Conservation (phyloP, 2,113 vertebrate genomes). For the Mus spicilegus region DNA sequence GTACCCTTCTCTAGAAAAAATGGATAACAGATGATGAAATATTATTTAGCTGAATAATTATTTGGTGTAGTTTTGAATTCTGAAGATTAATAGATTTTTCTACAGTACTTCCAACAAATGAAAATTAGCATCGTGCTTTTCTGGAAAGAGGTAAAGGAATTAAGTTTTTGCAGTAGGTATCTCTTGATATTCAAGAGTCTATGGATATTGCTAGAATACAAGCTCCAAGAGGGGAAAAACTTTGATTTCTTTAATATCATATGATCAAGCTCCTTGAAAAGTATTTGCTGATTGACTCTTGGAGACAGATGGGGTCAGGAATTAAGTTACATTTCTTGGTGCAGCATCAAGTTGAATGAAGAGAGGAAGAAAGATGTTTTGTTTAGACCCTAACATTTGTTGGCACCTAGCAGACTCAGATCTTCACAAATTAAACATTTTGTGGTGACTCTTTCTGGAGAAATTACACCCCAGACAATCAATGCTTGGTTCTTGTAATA, state of each 20-base stretch:
- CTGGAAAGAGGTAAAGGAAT: not conserved
- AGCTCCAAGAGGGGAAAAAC: not conserved
- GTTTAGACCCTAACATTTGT: not conserved
- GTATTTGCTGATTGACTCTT: not conserved
- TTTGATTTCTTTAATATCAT: not conserved
- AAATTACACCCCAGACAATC: not conserved
- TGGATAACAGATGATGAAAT: constrained; percentile 29
- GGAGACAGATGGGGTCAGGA: not conserved
- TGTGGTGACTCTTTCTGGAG: constrained; percentile 1
- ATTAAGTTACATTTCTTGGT: constrained; percentile 10
- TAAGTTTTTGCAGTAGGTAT: not conserved
- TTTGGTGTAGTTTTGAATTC: not conserved
- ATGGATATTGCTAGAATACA: not conserved
- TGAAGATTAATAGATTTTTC: not conserved
- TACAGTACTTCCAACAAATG: constrained; percentile 12
- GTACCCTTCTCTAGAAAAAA: constrained; percentile 29
- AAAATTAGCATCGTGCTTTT: not conserved
- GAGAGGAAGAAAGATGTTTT: not conserved
- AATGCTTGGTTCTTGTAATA: not conserved
- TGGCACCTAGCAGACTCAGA: not conserved
- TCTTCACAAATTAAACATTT: not conserved
- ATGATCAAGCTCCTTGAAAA: not conserved
- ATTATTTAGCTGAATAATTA: constrained; percentile 16
- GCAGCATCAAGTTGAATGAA: not conserved
- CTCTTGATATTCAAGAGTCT: not conserved